Base-by-base conservation (phyloP, 2,113 vertebrate species). In the Myodes glareolus region DNA sequence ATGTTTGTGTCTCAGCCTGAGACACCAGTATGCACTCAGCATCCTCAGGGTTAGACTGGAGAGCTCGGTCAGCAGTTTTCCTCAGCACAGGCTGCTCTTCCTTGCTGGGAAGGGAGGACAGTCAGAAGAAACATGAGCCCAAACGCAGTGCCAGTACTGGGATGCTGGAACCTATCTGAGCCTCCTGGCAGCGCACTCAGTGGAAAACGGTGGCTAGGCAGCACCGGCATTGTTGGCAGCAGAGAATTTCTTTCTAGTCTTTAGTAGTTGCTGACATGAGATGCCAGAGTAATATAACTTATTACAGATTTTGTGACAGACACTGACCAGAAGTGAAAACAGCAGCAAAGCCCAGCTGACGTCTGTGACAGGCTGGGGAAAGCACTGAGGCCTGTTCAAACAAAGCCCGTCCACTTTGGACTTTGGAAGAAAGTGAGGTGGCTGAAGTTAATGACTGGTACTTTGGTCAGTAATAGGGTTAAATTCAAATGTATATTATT, bases 231-330 rank as follows among this genome's bases (percentile, higher is more conserved):
- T 90, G 88, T 94, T 85, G 55, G 87, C 61, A 81, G 1, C 84
- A 36, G 63, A 85, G 45, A 67, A 47, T 82, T 89, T 47, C 86
- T 87, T 93, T 80, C 47, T 91, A 33, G 90, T 92, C 65, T 91
- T 91, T 65, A n/a, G 50, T 73, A 58, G 27, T 82, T 96, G 58
- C 16, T 52, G 23, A 84, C 9, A 21, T 39, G 52, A 82, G 36
- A 39, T 14, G 39, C 55, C 55, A 67, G 65, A 67, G 78, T 68
- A 87, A 27, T 92, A 13, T 82, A 45, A 87, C 85, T 39, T 93
- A 75, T 7, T 73, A 82, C 52, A 90, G 86, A 50, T 72, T 91
- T 96, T 87, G 50, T 61, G 91, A 31, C 78, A 33, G n/a, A 25
- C 45, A 81, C 0, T 92, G 36, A 84, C 88, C 75, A 90, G 21